Evolutionary conservation across 2,888 invertebrate species (phyloP), one percentile per base, ranked within the genome.

Genomic region (Amblyteles armatorius): DNA sequence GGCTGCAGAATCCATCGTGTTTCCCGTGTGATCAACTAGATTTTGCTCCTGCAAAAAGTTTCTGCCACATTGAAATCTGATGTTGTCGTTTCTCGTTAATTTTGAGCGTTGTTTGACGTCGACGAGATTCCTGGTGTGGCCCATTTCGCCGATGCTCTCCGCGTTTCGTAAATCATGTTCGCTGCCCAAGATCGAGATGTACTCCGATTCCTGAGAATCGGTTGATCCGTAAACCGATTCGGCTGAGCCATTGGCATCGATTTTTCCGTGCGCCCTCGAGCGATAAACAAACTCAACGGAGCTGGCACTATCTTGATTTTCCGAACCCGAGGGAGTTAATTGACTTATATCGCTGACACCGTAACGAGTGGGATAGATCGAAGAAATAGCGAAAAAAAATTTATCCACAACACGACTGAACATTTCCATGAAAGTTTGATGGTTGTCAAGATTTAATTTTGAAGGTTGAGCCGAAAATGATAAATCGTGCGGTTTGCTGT

Each of bases 41-140:
- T 67, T 19, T 19, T 50, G 60, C n/a, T 65, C 60, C 9, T 79
- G 73, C 2, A 72, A 29, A 13, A 79, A 73, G 40, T 74, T 79
- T 74, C 78, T 82, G 13, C 57, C 81, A 52, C 72, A 50, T 40
- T 77, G 72, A 57, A 82, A 33, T 65, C 83, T 79, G 29, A 77
- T 79, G 44, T 86, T 87, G 50, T 86, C 82, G 76, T 87, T 88
- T 71, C 84, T 88, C n/a, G 88, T 88, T 26, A 88, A 86, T 84
- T 87, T 88, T 33, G 88, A 88, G 40, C 88, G 78, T 50, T 86
- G 87, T 36, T 88, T 88, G 55, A 87, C 63, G 57, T 86, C 78
- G 11, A 74, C 82, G 33, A 72, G 50, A 0, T 57, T 52, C 44
- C 78, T 77, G 13, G 26, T 33, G 3, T 16, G 48, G 44, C 63